A percentile compares a stretch with the other conserved stretches of the same genome.
Conservation (phyloP, 1,140 invertebrate species). For the Tribolium castaneum region DNA sequence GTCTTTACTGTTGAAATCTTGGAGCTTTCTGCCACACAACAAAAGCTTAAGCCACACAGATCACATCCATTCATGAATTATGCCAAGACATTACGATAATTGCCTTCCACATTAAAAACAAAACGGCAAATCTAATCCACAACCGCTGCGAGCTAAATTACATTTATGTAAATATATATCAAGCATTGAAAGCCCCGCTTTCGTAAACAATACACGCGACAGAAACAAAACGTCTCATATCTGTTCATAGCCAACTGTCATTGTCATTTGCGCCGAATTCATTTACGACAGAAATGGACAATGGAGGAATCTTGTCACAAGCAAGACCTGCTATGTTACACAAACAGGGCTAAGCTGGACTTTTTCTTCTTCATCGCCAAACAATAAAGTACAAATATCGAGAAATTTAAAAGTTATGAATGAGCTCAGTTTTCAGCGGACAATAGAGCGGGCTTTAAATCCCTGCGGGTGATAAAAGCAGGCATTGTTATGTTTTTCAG, state of each 20-base stretch:
- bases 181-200: conserved; percentile 22
- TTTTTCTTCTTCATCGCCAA: background rate
- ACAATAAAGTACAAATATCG: conserved; percentile 23
- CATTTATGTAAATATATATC: conserved; percentile 35
- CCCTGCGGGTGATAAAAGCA: conserved; percentile 3
- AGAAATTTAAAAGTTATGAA: conserved; percentile 32
- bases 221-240: conserved; percentile 40
- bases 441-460: conserved; percentile 20
- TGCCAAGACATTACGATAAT: conserved; percentile 23
- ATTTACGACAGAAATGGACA: background rate
- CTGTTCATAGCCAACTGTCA: conserved; percentile 14
- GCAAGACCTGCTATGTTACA: background rate
- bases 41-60: background rate
- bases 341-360: background rate
- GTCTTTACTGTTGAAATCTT: background rate
- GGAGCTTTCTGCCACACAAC: background rate
- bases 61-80: conserved; percentile 5
- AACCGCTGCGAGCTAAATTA: conserved; percentile 40
- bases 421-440: background rate
- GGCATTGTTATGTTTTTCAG: conserved; percentile 17
- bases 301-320: background rate
- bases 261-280: conserved; percentile 28
- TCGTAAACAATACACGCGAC: conserved; percentile 38
- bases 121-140: conserved; percentile 38
- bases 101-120: conserved; percentile 29